Conservation (phyloP, 2,113 vertebrate species). For the Sander vitreus region DNA sequence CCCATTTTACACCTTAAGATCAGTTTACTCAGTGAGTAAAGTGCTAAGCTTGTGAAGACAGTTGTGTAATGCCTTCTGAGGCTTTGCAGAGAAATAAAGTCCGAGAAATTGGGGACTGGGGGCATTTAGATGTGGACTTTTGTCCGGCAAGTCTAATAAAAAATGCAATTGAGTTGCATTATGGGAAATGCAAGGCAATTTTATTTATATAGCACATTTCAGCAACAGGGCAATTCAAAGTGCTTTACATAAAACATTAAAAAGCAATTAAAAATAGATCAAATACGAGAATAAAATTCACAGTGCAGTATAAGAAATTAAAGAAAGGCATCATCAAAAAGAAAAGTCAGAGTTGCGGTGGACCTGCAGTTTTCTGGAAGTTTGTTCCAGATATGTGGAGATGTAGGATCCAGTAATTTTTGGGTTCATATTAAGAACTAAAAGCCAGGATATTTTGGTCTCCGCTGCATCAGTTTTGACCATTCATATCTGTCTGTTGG, state of each 20-base stretch:
- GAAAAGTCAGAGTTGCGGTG: no score
- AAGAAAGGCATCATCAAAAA: no score
- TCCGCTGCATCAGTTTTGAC: background rate
- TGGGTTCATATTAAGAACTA: background rate
- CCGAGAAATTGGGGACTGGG: background rate
- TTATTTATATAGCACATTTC: no score
- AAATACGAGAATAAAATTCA: no score
- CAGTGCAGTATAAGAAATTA: no score
- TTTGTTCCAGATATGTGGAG: no score
- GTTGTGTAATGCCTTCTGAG: background rate
- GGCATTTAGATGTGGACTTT: background rate
- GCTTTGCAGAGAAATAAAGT: background rate
- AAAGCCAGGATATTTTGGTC: background rate
- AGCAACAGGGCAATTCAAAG: no score
- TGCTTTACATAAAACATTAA: no score
- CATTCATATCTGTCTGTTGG: background rate
- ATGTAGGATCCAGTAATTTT: background rate
- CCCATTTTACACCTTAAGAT: constrained; percentile 13
- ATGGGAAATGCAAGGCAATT: background rate
- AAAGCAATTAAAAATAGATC: no score
- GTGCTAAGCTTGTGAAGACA: background rate
- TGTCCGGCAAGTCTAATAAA: background rate
- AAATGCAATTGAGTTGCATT: background rate
- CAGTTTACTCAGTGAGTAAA: constrained; percentile 9
- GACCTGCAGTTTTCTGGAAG: no score